Conservation (phyloP, 2,113 vertebrate genomes). For the Amblyopsis rosae region DNA sequence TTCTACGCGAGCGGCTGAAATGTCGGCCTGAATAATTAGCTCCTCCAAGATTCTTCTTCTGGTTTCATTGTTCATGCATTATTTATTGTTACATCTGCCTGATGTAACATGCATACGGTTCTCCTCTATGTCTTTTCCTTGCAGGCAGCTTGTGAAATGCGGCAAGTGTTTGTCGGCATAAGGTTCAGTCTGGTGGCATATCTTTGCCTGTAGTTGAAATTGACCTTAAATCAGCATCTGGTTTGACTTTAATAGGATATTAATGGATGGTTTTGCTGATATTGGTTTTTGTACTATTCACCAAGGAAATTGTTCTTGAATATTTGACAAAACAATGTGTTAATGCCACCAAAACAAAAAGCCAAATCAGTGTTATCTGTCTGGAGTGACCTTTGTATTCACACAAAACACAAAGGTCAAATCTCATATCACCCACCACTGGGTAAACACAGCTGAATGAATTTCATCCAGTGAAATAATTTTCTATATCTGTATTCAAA, state of each 20-base stretch:
- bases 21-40: conserved; percentile 71
- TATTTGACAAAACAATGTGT: neutral
- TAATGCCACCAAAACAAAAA: conserved; percentile 5
- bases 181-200: conserved; percentile 15
- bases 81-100: conserved; percentile 73
- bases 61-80: conserved; percentile 69
- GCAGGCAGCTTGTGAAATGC: conserved; percentile 47
- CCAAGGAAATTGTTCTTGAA: neutral
- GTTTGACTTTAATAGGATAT: neutral
- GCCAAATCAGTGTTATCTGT: conserved; percentile 18
- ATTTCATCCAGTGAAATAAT: conserved; percentile 32
- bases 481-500: neutral
- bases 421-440: conserved; percentile 30
- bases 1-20: conserved; percentile 58
- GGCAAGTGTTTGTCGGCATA: conserved; percentile 29
- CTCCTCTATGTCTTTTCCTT: conserved; percentile 40
- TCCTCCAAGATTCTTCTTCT: conserved; percentile 61
- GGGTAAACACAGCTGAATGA: conserved; percentile 26
- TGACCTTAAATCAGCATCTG: conserved; percentile 8
- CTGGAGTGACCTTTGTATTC: conserved; percentile 40
- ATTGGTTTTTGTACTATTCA: neutral
- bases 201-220: conserved; percentile 16
- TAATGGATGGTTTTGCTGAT: neutral
- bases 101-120: conserved; percentile 50
- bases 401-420: conserved; percentile 22